phyloP scores from a whole-genome alignment of 35 echinoderm and acorn worm genomes.

The Apostichopus californicus region DNA sequence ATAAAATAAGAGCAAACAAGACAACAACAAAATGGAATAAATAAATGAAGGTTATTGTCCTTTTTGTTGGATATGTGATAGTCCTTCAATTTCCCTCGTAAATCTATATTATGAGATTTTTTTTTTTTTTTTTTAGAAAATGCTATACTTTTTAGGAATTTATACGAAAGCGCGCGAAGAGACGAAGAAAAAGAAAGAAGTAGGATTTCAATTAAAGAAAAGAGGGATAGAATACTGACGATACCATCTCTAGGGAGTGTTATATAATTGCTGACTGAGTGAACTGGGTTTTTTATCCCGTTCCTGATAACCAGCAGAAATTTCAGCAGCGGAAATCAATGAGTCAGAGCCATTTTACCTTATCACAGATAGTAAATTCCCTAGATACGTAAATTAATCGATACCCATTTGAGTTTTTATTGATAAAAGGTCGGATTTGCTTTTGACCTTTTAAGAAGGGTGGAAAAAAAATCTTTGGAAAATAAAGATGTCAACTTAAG shows the following conservation, averaged over 20 bases:
- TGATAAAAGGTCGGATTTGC: constrained; percentile 24
- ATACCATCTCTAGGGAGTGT: constrained; percentile 3
- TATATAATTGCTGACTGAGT: constrained; percentile 39
- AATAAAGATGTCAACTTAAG: no score
- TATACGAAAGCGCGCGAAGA: neutral
- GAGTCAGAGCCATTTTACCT: constrained; percentile 12
- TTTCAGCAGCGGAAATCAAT: constrained; percentile 9
- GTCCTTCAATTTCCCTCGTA: no score
- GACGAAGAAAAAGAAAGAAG: neutral
- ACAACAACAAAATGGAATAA: no score
- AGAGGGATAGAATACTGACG: neutral
- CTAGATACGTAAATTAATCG: constrained; percentile 11
- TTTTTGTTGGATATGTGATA: no score
- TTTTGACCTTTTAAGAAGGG: neutral
- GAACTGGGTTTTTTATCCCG: constrained; percentile 29
- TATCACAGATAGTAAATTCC: neutral
- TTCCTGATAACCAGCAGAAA: constrained; percentile 7
- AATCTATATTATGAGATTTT: no score
- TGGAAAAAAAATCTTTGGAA: no score
- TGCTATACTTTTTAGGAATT: no score
- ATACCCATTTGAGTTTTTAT: constrained; percentile 27
- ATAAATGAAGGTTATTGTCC: no score
- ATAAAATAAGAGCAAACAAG: no score
- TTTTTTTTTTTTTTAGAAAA: no score
- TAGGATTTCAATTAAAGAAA: constrained; percentile 14